These are phyloP conservation scores for Bombus ignitus DNA, from an alignment of 1,140 invertebrate genomes.

Conservation along the genomic window DNA sequence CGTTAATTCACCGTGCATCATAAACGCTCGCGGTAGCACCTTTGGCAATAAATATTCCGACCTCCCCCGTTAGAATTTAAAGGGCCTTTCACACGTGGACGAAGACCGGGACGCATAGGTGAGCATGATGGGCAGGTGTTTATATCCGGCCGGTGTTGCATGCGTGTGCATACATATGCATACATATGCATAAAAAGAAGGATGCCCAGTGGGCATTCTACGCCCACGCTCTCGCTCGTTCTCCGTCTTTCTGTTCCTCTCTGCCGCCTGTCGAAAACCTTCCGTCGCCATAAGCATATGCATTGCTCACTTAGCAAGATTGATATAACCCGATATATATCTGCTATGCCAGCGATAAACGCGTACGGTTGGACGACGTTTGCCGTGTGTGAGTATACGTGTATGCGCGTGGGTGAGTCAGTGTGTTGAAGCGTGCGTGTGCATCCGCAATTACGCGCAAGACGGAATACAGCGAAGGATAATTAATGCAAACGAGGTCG, in stretches of 20 bases:
- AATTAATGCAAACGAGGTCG: conserved; percentile 69
- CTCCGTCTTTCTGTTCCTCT: neutral
- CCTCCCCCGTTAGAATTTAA: conserved; percentile 68
- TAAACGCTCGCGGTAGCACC: conserved; percentile 61
- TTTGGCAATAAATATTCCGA: conserved; percentile 68
- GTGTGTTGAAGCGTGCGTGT: conserved; percentile 61
- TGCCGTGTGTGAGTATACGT: neutral
- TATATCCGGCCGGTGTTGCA: conserved; percentile 77
- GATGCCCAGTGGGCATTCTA: conserved; percentile 74
- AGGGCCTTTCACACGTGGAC: conserved; percentile 66
- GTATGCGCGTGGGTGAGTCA: conserved; percentile 9
- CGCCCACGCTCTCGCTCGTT: conserved; percentile 70
- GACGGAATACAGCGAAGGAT: conserved; percentile 61
- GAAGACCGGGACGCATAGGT: conserved; percentile 68
- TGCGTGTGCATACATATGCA: conserved; percentile 74
- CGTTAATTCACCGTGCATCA: conserved; percentile 62
- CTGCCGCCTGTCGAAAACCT: conserved; percentile 60
- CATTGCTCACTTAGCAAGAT: conserved; percentile 80
- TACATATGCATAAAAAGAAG: conserved; percentile 64
- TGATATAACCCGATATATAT: conserved; percentile 68
- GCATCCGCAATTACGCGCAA: conserved; percentile 69
- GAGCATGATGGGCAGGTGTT: conserved; percentile 79
- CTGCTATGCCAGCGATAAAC: conserved; percentile 40
- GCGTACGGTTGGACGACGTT: neutral
- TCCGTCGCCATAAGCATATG: conserved; percentile 71